Conservation (phyloP, 1,140 invertebrate genomes). For the Heterodera carotae region DNA sequence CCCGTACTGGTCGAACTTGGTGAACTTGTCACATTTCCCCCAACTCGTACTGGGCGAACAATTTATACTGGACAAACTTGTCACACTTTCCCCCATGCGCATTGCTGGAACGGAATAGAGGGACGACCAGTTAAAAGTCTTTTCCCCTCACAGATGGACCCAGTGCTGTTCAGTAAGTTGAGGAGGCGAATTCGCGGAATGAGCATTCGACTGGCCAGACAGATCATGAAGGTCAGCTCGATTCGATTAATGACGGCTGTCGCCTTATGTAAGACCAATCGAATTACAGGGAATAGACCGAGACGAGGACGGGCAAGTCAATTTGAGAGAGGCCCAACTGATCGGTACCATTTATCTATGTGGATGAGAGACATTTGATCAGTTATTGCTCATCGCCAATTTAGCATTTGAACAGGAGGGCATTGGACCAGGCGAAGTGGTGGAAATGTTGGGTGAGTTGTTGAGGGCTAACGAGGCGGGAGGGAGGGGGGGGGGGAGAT, state of each 20-base stretch:
- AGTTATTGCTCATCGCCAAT: neutral
- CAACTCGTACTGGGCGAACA: no score
- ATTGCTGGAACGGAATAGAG: neutral
- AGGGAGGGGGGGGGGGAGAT: no score
- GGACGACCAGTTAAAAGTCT: neutral
- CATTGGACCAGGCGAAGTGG: slow-evolving; percentile 62
- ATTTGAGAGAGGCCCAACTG: slow-evolving; percentile 62
- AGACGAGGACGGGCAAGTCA: slow-evolving; percentile 63
- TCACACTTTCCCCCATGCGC: no score
- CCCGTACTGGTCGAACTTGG: no score
- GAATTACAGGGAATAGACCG: slow-evolving; percentile 54
- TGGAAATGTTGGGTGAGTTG: slow-evolving; percentile 56
- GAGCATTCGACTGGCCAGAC: slow-evolving; percentile 62
- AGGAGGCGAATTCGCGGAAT: slow-evolving; percentile 57
- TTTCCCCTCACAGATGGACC: slow-evolving; percentile 49
- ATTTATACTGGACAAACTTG: no score
- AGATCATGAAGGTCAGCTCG: slow-evolving; percentile 63
- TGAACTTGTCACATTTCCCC: no score
- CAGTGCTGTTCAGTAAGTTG: slow-evolving; percentile 57
- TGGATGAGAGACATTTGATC: neutral
- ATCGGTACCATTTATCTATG: slow-evolving; percentile 37
- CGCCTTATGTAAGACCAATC: neutral
- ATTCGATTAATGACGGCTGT: neutral
- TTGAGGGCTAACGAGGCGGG: neutral
- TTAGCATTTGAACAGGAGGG: slow-evolving; percentile 63